phyloP scores from a whole-genome alignment of 2,113 vertebrate species.

The Symphodus melops region DNA sequence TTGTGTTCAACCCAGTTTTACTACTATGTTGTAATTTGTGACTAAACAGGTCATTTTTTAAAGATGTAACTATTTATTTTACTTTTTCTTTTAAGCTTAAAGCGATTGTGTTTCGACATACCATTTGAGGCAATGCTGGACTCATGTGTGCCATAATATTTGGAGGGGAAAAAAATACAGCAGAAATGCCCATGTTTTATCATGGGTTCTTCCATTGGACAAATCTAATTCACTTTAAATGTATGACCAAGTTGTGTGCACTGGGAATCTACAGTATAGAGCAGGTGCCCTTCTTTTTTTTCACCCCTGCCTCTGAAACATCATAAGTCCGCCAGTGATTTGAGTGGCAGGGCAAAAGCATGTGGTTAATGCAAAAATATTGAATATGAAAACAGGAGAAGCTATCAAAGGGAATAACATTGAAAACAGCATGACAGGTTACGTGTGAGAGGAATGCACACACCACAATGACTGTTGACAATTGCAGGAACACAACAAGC shows the following conservation, averaged over 20 bases:
- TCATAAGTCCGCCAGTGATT: too few relatives aligned
- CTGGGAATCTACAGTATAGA: too few relatives aligned
- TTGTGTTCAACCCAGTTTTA: not conserved
- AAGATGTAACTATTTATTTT: not conserved
- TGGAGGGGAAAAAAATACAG: too few relatives aligned
- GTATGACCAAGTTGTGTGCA: too few relatives aligned
- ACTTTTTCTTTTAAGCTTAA: not conserved
- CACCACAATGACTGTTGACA: slow-evolving; percentile 25
- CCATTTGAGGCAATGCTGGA: not conserved
- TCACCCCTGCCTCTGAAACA: too few relatives aligned
- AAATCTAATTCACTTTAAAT: too few relatives aligned
- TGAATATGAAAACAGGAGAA: slow-evolving; percentile 32
- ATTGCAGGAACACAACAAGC: slow-evolving; percentile 43
- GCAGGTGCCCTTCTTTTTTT: too few relatives aligned
- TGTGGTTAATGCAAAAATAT: slow-evolving; percentile 1
- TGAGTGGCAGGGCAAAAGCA: not conserved
- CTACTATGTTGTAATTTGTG: not conserved
- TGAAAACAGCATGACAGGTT: not conserved
- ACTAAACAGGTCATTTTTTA: not conserved
- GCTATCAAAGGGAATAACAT: slow-evolving; percentile 14
- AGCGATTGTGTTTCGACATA: not conserved
- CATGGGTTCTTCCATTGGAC: too few relatives aligned
- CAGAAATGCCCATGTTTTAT: too few relatives aligned
- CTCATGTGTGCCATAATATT: too few relatives aligned
- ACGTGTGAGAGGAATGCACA: slow-evolving; percentile 8